phyloP scores from a whole-genome alignment of 2,888 invertebrate genomes.

The Eupithecia insigniata region DNA sequence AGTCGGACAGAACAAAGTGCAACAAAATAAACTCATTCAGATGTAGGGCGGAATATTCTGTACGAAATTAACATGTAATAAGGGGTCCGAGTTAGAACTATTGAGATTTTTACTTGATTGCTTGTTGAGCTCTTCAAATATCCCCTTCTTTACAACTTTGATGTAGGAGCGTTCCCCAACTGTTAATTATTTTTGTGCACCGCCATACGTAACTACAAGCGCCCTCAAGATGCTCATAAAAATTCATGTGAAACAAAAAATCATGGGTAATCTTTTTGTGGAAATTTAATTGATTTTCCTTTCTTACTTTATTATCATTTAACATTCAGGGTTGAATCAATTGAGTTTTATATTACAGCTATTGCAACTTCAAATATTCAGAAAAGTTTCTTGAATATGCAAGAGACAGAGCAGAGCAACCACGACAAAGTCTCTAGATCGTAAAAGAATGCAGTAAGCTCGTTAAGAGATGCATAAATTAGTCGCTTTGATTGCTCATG shows the following conservation, averaged over 20 bases:
- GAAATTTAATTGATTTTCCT: slow-evolving; percentile 19
- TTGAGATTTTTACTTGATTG: slow-evolving; percentile 84
- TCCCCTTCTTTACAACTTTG: slow-evolving; percentile 81
- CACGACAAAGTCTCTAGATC: slow-evolving; percentile 50
- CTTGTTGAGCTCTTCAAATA: slow-evolving; percentile 82
- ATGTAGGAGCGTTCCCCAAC: slow-evolving; percentile 72
- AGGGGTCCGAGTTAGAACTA: slow-evolving; percentile 81
- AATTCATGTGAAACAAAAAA: slow-evolving; percentile 74
- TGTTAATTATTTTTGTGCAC: slow-evolving; percentile 82
- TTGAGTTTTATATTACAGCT: background rate
- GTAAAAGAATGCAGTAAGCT: slow-evolving; percentile 48
- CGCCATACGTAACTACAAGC: slow-evolving; percentile 69
- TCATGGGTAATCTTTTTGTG: slow-evolving; percentile 62
- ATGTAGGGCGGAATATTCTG: slow-evolving; percentile 81
- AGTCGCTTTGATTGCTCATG: slow-evolving; percentile 52
- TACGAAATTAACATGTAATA: slow-evolving; percentile 83
- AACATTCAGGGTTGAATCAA: background rate
- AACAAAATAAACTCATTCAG: slow-evolving; percentile 78
- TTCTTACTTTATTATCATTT: background rate
- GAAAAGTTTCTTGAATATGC: slow-evolving; percentile 42
- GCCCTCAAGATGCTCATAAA: slow-evolving; percentile 78
- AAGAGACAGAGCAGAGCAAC: slow-evolving; percentile 42
- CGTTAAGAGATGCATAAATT: slow-evolving; percentile 51
- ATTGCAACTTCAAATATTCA: slow-evolving; percentile 6
- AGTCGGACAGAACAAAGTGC: slow-evolving; percentile 49